Evolutionary conservation across 2,888 invertebrate genomes (phyloP).

Genomic region (Prenolepis imparis): DNA sequence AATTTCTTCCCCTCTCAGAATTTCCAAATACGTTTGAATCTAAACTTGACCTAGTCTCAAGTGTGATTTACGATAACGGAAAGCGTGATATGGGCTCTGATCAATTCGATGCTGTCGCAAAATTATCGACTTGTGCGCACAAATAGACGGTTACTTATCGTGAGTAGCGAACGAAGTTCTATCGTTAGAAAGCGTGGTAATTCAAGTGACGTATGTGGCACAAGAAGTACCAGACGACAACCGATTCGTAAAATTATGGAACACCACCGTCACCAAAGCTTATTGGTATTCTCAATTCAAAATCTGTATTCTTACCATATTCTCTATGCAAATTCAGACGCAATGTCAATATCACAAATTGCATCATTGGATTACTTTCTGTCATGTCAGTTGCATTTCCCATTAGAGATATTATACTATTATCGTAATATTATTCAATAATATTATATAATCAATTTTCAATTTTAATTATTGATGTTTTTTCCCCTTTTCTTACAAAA

Average conservation of each 20-base stretch:
- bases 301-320: background rate
- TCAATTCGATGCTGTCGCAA: conserved; percentile 24
- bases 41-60: conserved; percentile 67
- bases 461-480: background rate
- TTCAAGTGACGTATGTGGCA: conserved; percentile 73
- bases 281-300: conserved; percentile 18
- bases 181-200: conserved; percentile 77
- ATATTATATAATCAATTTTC: background rate
- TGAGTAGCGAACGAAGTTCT: conserved; percentile 69
- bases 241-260: conserved; percentile 66
- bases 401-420: background rate
- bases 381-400: background rate
- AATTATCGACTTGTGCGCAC: conserved; percentile 37
- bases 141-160: conserved; percentile 58
- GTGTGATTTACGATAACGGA: conserved; percentile 5
- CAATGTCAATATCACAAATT: background rate
- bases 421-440: background rate
- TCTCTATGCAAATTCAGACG: background rate
- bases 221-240: conserved; percentile 69
- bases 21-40: conserved; percentile 51
- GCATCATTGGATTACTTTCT: conserved; percentile 2
- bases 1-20: conserved; percentile 50
- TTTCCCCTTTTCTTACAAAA: background rate
- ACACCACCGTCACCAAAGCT: background rate
- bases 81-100: background rate